A percentile compares a stretch with the other conserved stretches of the same genome.
Conservation (phyloP, 2,113 vertebrate genomes). For the Illadopsis cleaveri region DNA sequence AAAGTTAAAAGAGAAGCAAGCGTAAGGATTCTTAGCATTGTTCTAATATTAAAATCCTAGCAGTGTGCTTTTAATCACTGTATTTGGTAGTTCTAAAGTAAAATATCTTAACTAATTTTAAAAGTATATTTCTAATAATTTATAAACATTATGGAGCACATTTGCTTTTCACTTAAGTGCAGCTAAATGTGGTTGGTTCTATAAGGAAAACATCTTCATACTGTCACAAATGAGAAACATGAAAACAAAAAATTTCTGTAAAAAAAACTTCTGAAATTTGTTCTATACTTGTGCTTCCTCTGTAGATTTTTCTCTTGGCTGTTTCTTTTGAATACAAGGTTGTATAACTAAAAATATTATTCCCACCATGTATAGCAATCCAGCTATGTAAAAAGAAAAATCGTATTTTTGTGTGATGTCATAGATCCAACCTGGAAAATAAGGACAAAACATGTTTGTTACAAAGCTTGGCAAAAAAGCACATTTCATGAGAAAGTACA, state of each 20-base stretch:
- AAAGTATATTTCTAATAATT: not conserved
- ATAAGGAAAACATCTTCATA: not conserved
- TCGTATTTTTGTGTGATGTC: constrained; percentile 83
- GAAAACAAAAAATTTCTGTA: not conserved
- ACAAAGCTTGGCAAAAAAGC: not conserved
- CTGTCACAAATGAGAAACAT: not conserved
- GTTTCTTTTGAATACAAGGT: constrained; percentile 73
- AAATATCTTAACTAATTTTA: not conserved
- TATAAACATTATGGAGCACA: not conserved
- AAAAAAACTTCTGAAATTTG: not conserved
- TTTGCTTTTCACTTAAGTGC: not conserved
- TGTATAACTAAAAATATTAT: constrained; percentile 78
- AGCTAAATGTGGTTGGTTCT: not conserved
- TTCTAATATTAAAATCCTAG: not conserved
- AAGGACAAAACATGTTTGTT: constrained; percentile 34
- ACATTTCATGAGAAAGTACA: not conserved
- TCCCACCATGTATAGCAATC: constrained; percentile 80
- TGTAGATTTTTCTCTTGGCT: constrained; percentile 51
- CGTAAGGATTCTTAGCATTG: not conserved
- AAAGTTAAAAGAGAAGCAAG: not conserved
- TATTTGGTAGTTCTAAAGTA: not conserved
- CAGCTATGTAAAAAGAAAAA: constrained; percentile 82
- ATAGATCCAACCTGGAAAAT: constrained; percentile 83
- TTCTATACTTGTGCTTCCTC: constrained; percentile 59
- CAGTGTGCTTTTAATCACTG: not conserved